These are phyloP conservation scores for Ferrisia virgata DNA, from an alignment of 2,888 invertebrate genomes.

Conservation along the genomic window DNA sequence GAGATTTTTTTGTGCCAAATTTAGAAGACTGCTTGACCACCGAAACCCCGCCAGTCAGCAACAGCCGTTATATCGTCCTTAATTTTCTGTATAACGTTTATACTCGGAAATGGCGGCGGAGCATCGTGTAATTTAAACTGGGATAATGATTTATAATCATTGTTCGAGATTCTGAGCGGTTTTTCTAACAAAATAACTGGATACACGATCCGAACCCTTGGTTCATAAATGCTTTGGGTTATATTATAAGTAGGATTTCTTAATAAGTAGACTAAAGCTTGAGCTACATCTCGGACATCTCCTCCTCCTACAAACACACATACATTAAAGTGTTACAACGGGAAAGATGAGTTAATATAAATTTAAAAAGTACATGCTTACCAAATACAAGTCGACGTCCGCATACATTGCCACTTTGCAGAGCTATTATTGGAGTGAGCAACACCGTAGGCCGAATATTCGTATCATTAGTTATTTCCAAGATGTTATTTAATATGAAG, in stretches of 20 bases:
- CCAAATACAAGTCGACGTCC: conserved; percentile 58
- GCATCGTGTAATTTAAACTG: conserved; percentile 50
- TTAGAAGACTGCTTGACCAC: conserved; percentile 51
- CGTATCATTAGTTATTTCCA: conserved; percentile 48
- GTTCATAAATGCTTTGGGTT: conserved; percentile 57
- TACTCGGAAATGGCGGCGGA: conserved; percentile 59
- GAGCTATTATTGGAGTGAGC: conserved; percentile 51
- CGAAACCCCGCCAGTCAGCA: conserved; percentile 71
- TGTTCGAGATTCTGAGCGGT: conserved; percentile 28
- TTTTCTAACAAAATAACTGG: conserved; percentile 46
- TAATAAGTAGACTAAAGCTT: conserved; percentile 57
- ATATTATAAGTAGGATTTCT: conserved; percentile 53
- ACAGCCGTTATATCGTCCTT: conserved; percentile 65
- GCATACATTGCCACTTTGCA: conserved; percentile 53
- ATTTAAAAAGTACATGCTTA: conserved; percentile 39
- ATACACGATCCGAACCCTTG: conserved; percentile 53
- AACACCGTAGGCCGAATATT: conserved; percentile 49
- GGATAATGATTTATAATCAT: conserved; percentile 47
- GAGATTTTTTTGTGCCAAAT: not conserved
- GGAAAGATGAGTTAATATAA: not conserved
- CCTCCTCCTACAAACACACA: conserved; percentile 53
- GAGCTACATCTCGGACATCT: conserved; percentile 56
- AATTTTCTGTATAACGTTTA: conserved; percentile 66
- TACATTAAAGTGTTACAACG: not conserved
- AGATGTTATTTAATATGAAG: conserved; percentile 57